Evolutionary conservation across 2,797 vertebrate species (phyloP), one percentile per base, ranked within the genome.

Genomic region (Danionella dracula): DNA sequence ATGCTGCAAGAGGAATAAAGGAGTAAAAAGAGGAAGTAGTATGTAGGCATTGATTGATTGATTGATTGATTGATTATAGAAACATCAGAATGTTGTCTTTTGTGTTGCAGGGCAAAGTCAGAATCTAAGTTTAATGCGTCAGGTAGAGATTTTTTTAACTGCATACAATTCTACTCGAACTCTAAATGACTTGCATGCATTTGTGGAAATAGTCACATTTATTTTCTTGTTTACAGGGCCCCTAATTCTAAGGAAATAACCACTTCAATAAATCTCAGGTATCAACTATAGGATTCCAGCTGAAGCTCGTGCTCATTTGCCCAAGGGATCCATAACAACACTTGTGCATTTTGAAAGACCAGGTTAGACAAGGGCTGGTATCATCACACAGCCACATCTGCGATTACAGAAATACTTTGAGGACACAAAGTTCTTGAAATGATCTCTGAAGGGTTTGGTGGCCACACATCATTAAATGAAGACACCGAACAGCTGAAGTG

Each of bases 341-440:
- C 20, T 35, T 5, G 20, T 40, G 9, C 35, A 44, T 23, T 44
- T 20, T 4, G 1, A 15, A 13, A 21, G 5, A 51, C 37, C 4
- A 10, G 37, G 37, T 17, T 23, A 57, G 38, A 44, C 2, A 15
- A 12, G 38, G 0, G 13, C 32, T 6, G 40, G 59, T 41, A 31
- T 51, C 27, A 70, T 62, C 66, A 69, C 42, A 67, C 37, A 41
- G 35, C 17, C 38, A 34, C 70, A 40, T 45, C 41, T 69, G 21
- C 34, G 58, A 59, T 74, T 75, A 58, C 73, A 79, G 73, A 76
- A 81, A 79, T 83, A 80, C 74, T 62, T 48, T n/a, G 54, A 44
- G 31, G 21, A 54, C 61, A 50, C 55, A 1, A 11, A 17, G 37
- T 13, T 13, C 55, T 9, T 63, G 27, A 41, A 54, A 53, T 44